A percentile compares a stretch with the other conserved stretches of the same genome.
phyloP scores from a whole-genome alignment of 1,140 invertebrate genomes.

The Drosophila kikkawai region DNA sequence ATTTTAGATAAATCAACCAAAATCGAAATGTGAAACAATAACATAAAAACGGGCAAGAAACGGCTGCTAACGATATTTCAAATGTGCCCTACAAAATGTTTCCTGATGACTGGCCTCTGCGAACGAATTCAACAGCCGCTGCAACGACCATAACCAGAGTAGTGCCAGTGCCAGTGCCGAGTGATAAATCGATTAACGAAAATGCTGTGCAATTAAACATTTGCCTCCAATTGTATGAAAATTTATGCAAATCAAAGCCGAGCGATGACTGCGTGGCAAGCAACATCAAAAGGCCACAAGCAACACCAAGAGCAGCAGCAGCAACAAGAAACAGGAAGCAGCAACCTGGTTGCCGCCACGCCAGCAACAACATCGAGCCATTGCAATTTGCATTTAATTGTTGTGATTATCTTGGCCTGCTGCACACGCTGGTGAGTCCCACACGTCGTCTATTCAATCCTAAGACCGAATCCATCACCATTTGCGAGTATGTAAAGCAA shows the following conservation, averaged over 20 bases:
- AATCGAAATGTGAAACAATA: constrained; percentile 31
- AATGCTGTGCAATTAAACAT: constrained; percentile 71
- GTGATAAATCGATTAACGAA: constrained; percentile 60
- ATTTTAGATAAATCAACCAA: neutral
- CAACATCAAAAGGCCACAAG: constrained; percentile 57
- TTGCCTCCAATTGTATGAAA: constrained; percentile 71
- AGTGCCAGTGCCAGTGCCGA: constrained; percentile 28
- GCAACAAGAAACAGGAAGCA: constrained; percentile 40
- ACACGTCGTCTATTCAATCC: constrained; percentile 15
- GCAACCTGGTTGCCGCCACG: constrained; percentile 52
- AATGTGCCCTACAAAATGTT: constrained; percentile 78
- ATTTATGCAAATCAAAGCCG: constrained; percentile 78
- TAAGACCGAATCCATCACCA: constrained; percentile 63
- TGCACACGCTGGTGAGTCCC: constrained; percentile 79
- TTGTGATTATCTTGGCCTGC: constrained; percentile 84
- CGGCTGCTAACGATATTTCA: constrained; percentile 17
- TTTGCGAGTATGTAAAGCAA: constrained; percentile 66
- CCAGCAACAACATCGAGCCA: constrained; percentile 53
- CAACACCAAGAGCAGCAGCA: constrained; percentile 46
- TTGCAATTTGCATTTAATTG: constrained; percentile 84
- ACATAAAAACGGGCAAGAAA: neutral
- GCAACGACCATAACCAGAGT: constrained; percentile 27
- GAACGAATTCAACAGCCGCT: constrained; percentile 48
- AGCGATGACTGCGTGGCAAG: constrained; percentile 74
- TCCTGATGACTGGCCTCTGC: constrained; percentile 63